Conservation (phyloP, 2,113 vertebrate genomes). For the Tyto alba region DNA sequence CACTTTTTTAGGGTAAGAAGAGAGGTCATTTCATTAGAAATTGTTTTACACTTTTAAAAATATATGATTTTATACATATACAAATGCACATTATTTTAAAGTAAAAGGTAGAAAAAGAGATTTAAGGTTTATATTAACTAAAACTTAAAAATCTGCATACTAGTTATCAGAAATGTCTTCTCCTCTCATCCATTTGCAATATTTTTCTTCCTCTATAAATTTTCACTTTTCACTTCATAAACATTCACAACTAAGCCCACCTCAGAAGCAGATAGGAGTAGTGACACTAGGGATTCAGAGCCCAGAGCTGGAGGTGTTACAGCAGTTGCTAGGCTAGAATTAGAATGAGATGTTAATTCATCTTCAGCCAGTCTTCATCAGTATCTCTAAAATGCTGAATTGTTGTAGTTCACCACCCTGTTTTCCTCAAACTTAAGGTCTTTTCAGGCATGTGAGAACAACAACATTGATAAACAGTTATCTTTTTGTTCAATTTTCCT, state of each 20-base stretch:
- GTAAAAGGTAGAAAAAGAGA: background rate
- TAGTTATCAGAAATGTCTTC: background rate
- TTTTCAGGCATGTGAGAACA: background rate
- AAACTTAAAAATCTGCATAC: background rate
- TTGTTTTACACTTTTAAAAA: background rate
- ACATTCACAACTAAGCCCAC: background rate
- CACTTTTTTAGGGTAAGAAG: background rate
- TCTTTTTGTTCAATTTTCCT: background rate
- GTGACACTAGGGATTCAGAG: background rate
- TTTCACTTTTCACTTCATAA: background rate
- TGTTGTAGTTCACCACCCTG: background rate
- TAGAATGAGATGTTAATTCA: background rate
- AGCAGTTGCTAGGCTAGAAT: background rate
- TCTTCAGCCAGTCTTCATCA: background rate
- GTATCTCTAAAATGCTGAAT: background rate
- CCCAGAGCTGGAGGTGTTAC: background rate
- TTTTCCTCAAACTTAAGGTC: background rate
- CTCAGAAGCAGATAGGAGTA: background rate
- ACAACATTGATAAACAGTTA: background rate
- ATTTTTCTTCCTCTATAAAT: background rate
- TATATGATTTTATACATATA: fast-evolving
- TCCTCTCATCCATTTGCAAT: background rate
- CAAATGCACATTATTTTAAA: background rate
- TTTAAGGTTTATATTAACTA: background rate
- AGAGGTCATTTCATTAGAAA: background rate